Base-by-base conservation (phyloP, 2,888 invertebrate species). In the Phania funesta region DNA sequence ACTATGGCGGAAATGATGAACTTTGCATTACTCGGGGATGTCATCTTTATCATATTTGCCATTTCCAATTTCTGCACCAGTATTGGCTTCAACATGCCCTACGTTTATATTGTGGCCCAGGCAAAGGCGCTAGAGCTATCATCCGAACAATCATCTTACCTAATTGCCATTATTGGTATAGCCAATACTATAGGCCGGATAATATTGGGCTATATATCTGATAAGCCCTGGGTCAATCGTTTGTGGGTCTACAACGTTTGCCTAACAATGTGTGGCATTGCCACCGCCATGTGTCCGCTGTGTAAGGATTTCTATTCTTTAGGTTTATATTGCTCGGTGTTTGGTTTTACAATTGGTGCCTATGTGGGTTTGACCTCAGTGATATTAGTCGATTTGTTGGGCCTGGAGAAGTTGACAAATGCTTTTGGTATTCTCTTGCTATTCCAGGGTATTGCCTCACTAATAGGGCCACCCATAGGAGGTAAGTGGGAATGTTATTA, bases 361-460 rank as follows among this genome's bases (percentile, higher is more conserved):
- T 99, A 98, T 90, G 98, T 98, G 58, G 98, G 98, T n/a, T 92
- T 99, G 65, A 98, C 98, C 3, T 98, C 98, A 22, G 98, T 98
- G 68, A 97, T 98, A 84, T 93, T 98, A 78, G 98, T 98, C 26
- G 98, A 99, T 91, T 93, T 99, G 48, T 92, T 99, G 67, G 98
- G 98, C n/a, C 92, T 98, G 84, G 97, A 98, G 84, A 95, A 94
- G 88, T 92, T 99, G 71, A 98, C 98, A n/a, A 98, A 98, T 91
- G 97, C 98, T 24, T 99, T 99, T 91, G 98, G 98, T 7, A 92
- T 99, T 44, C 92, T 98, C 65, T 92, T 99, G 84, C 93, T 99
- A 64, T 98, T 98, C 92, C 98, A 98, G 93, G 98, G 98, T 67
- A 93, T 97, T 70, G 98, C 98, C 3, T 97, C 98, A 1, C 93